Evolutionary conservation across 2,888 invertebrate genomes (phyloP).

Genomic region (Labia minor): DNA sequence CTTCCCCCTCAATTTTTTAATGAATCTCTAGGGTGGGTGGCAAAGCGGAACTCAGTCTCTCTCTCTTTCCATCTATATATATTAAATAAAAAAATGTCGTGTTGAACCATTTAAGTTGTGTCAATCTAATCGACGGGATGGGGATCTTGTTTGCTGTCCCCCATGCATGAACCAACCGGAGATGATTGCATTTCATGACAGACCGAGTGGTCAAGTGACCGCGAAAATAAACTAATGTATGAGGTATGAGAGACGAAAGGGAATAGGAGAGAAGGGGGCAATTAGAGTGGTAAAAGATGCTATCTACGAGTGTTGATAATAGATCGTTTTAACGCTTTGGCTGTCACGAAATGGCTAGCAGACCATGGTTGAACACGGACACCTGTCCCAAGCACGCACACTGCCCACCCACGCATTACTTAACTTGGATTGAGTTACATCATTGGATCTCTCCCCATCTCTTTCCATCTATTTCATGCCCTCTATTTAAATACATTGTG

Average conservation of each 20-base stretch:
- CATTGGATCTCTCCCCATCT: no score
- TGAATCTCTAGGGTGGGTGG: neutral
- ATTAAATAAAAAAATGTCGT: neutral
- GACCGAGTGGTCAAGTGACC: slow-evolving; percentile 1
- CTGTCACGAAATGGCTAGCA: neutral
- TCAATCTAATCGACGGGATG: neutral
- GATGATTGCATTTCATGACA: slow-evolving; percentile 8
- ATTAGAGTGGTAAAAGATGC: neutral
- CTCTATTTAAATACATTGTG: no score
- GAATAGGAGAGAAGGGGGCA: no score
- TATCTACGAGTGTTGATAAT: neutral
- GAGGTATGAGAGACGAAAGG: neutral
- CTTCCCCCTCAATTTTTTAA: neutral
- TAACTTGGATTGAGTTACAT: neutral
- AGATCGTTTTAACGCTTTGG: neutral
- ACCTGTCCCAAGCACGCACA: neutral
- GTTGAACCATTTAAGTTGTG: neutral
- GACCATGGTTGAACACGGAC: neutral
- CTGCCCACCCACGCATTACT: neutral
- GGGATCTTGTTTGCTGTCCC: neutral
- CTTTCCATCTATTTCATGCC: no score
- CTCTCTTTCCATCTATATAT: no score
- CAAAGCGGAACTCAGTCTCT: neutral
- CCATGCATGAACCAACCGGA: neutral
- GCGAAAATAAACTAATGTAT: neutral